Base-by-base conservation (phyloP, 1,140 invertebrate genomes). In the Bombus cullumanus region DNA sequence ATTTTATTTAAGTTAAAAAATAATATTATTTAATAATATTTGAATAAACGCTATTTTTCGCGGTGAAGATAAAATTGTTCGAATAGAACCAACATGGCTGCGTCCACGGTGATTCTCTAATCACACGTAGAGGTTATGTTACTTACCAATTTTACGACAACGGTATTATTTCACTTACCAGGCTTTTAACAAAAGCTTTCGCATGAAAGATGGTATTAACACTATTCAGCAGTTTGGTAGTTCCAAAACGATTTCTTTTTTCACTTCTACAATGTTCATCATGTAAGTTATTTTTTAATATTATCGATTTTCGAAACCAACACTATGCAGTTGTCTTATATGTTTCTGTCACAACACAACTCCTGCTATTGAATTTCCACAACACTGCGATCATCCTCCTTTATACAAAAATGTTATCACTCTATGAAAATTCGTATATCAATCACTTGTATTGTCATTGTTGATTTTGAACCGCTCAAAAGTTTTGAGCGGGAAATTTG, bases 261-360 rank as follows among this genome's bases (percentile, higher is more conserved):
- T 37, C 91, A 34, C 74, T 91, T 25, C 59, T 92, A 39, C 89
- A 92, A 81, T 89, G 89, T 37, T 89, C 78, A 53, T 80, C 86
- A 75, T 89, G 93, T 94, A 90, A 94, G 93, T 90, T 71, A 39
- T 31, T 18, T 12, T 8, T 8, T 4, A 71, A 37, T 18, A 25
- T 18, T 18, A 28, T 68, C 6, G 62, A 62, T 47, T 73, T 22
- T 57, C 25, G 4, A 62, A 64, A 37, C 15, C 12, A 22, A 12
- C 9, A 4, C 6, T n/a, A 28, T 12, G 12, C 3, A 3, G 25
- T 72, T 12, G 0, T 5, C 15, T 37, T 28, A 15, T 31, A 18
- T 12, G 2, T 34, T n/a, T 59, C 5, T 69, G 28, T 18, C 31
- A n/a, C 18, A 12, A 37, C 6, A 64, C 25, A 34, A 39, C 10